These are phyloP conservation scores for Halictus quadricinctus DNA, from an alignment of 2,888 invertebrate species.

Conservation along the genomic window DNA sequence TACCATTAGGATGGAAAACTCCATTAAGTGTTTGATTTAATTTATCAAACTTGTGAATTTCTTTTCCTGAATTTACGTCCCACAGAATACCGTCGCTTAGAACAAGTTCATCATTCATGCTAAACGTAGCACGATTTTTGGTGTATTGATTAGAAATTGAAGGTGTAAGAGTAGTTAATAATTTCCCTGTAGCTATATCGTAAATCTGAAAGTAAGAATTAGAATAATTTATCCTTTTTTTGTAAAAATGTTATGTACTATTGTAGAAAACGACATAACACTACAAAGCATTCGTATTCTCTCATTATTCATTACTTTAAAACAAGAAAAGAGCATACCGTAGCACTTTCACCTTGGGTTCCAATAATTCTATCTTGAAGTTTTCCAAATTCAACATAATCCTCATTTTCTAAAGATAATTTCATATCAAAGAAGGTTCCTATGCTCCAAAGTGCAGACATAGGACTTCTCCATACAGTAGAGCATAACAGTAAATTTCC, in stretches of 20 bases:
- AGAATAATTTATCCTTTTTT: not conserved
- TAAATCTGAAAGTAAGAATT: constrained; percentile 86
- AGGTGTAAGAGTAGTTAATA: constrained; percentile 89
- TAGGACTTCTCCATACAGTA: constrained; percentile 92
- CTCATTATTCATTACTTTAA: not conserved
- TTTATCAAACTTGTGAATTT: constrained; percentile 98
- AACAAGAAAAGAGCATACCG: constrained; percentile 83
- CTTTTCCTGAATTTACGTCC: constrained; percentile 93
- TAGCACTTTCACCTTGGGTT: constrained; percentile 92
- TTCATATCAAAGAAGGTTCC: constrained; percentile 80
- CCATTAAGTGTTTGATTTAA: constrained; percentile 97
- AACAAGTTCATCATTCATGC: constrained; percentile 96
- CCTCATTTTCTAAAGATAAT: constrained; percentile 90
- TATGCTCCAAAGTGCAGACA: constrained; percentile 92
- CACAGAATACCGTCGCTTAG: constrained; percentile 96
- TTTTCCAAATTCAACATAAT: constrained; percentile 96
- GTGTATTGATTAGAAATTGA: constrained; percentile 95
- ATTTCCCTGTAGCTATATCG: constrained; percentile 92
- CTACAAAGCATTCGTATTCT: not conserved
- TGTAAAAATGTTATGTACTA: not conserved
- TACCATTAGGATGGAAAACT: constrained; percentile 97
- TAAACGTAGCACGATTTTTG: constrained; percentile 96
- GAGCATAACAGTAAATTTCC: constrained; percentile 93
- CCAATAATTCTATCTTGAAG: constrained; percentile 94
- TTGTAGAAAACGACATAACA: not conserved